Evolutionary conservation across 2,888 invertebrate genomes (phyloP).

Genomic region (Sminthurides aquaticus): DNA sequence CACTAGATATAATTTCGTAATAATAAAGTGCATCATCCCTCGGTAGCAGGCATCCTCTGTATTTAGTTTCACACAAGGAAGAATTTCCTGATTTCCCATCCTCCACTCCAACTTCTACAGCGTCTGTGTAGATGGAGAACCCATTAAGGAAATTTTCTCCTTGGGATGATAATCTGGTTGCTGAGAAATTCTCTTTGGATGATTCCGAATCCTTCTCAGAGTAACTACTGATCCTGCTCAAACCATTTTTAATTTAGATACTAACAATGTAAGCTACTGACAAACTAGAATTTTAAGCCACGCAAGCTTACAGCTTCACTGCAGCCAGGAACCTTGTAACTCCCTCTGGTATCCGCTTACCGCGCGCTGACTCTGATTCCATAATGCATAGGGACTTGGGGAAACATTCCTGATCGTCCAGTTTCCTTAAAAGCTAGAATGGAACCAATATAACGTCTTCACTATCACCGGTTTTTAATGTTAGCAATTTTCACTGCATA

Average conservation of each 20-base stretch:
- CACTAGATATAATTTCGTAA: not conserved
- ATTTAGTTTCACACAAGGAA: not conserved
- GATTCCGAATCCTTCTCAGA: too few species aligned
- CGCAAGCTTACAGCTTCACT: not conserved
- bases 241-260: too few species aligned
- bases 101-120: too few species aligned
- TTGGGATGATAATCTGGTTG: not conserved
- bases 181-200: too few species aligned
- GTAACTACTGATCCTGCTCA: too few species aligned
- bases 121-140: not conserved
- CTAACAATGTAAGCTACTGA: too few species aligned
- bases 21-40: not conserved
- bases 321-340: not conserved
- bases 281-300: too few species aligned
- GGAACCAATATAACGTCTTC: too few species aligned
- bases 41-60: not conserved
- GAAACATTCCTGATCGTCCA: not conserved
- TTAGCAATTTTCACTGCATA: too few species aligned
- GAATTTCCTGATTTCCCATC: not conserved
- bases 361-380: not conserved
- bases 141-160: not conserved
- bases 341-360: not conserved
- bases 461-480: too few species aligned
- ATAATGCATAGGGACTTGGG: not conserved
- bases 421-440: not conserved